Base-by-base conservation (phyloP, 2,797 vertebrate species). In the Oreochromis grahami region DNA sequence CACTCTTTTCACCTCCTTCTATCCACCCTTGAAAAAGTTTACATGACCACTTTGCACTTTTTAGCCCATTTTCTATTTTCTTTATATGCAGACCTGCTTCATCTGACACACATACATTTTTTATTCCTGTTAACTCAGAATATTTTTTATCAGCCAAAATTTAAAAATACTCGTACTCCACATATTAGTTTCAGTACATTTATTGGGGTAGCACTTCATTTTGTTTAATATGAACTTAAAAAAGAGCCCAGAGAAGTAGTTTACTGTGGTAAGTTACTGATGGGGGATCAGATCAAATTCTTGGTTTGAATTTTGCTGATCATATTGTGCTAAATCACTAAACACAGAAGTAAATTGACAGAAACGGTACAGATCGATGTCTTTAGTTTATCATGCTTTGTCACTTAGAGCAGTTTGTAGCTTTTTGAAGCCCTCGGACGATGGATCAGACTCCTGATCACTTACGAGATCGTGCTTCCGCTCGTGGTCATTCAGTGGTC, bases 131-230 rank as follows among this genome's bases (percentile, higher is more conserved):
- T 38, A 65, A 38, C 19, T 63, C 5, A 12, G 32, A 63, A n/a
- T 36, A 36, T 36, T n/a, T 36, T 1, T 36, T 56, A 36, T 7
- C 9, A 63, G 0, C 32, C 6, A 65, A 0, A 38, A 38, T 38
- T 21, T n/a, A 8, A 38, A 60, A 65, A 65, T 21, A 13, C 60
- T 65, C 0, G 21, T 65, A 58, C 7, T 65, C 19, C 11, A 65
- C 60, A 65, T 38, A 0, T 70, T 21, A 5, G 24, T 68, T 68
- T 68, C n/a, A 41, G n/a, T 24, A 68, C n/a, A 2, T 41, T 26
- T 70, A 13, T 43, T 70, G 65, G 10, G 21, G 38, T 45, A 43
- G 13, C 8, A 26, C 1, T 2, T 24, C 11, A 26, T 41, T 0
- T 70, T 26, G 38, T 15, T 24, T 9, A 68, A 68, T 70, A 70